Evolutionary conservation across 2,888 invertebrate species (phyloP), one percentile per base, ranked within the genome.

Genomic region (Megamerina dolium): DNA sequence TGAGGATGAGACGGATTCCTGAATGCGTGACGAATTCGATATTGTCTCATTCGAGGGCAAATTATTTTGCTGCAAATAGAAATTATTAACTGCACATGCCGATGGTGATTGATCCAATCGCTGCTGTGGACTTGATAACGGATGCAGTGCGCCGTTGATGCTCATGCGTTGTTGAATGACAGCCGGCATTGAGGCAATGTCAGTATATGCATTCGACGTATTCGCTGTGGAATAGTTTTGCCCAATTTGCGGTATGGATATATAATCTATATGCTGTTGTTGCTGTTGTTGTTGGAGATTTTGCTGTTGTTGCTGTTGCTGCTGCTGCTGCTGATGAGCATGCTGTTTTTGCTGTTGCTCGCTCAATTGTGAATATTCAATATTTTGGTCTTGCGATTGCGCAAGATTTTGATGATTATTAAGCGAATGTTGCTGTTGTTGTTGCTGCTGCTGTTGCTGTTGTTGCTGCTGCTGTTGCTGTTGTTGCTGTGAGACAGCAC

Each of bases 181-280:
- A 21, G 81, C 78, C 0, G 81, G 78, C 74, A 81, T 81, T 9
- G 81, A 78, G 12, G 79, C 76, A n/a, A 79, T 78, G 34, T 83
- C 81, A n/a, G n/a, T n/a, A 57, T 80, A 79, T 3, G 78, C 75
- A 49, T 79, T 75, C 3, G 79, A 73, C 41, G 75, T 73, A 52
- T 77, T 75, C 45, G 76, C 73, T n/a, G n/a, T n/a, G 2, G 80
- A 75, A 44, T 79, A 79, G 12, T 77, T 78, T 51, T 66, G 68
- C 1, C 77, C 74, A 70, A 80, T 77, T 49, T 77, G 75, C 5
- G 77, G 72, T 41, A 77, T 73, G 2, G 65, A 53, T 37, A 66
- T 52, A 38, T 64, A 64, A 32, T 65, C 67, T 18, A 59, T 70
- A 45, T 77, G 75, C 43, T 71, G 70, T 64, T 71, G 68, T 9